These are phyloP conservation scores for Ophion obscuratus DNA, from an alignment of 2,888 invertebrate species.

Conservation along the genomic window DNA sequence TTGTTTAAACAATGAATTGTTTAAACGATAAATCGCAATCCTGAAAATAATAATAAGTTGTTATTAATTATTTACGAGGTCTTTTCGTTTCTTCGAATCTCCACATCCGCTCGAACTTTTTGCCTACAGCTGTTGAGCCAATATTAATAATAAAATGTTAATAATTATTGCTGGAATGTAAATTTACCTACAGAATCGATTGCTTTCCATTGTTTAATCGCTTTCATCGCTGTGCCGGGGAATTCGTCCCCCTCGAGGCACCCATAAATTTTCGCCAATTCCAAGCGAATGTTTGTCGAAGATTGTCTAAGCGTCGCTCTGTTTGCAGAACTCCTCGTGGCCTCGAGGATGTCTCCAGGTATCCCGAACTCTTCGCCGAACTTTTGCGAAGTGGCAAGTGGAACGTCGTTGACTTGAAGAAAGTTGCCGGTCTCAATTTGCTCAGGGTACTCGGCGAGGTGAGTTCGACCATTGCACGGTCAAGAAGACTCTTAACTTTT, in stretches of 20 bases:
- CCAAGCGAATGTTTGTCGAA: conserved; percentile 13
- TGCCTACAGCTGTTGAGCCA: no score
- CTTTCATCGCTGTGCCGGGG: not conserved
- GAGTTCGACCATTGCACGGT: conserved; percentile 25
- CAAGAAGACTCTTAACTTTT: conserved; percentile 20
- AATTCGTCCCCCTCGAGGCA: not conserved
- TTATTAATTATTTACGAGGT: no score
- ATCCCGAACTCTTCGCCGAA: conserved; percentile 89
- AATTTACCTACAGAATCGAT: not conserved
- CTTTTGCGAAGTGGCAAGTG: conserved; percentile 87
- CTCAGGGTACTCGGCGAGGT: conserved; percentile 86
- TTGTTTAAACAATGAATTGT: no score
- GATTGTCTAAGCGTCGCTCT: conserved; percentile 25
- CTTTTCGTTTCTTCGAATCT: no score
- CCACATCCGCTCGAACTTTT: no score
- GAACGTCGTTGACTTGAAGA: conserved; percentile 87
- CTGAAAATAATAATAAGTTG: no score
- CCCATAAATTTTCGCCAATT: conserved; percentile 5
- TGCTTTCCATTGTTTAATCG: not conserved
- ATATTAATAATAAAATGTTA: no score
- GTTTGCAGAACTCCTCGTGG: conserved; percentile 91
- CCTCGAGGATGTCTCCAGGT: conserved; percentile 90
- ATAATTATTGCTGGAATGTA: no score
- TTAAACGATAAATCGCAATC: no score
- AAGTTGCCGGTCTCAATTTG: conserved; percentile 88